Base-by-base conservation (phyloP, 2,888 invertebrate genomes). In the Eupithecia subfuscata region DNA sequence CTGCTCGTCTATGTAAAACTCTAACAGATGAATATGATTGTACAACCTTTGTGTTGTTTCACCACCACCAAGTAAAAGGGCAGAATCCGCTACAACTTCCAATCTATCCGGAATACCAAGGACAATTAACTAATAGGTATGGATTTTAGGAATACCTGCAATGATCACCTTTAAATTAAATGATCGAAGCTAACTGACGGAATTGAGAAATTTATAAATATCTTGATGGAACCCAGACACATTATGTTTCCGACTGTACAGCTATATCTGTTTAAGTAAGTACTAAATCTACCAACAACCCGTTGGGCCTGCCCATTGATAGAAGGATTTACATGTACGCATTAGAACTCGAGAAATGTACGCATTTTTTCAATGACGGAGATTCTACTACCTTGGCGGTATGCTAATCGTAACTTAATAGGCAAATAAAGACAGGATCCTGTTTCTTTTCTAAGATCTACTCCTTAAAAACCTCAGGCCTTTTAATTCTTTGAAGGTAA, bases 401-500 rank as follows among this genome's bases (percentile, higher is more conserved):
- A 75, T 70, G 73, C 70, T 73, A 73, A 75, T 75, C 30, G 71
- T 25, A 63, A 67, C 30, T 30, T 45, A 69, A 71, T 64, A 48
- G 34, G 48, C 30, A 74, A 64, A 60, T 63, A 43, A 40, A 16
- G 37, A 22, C 69, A 34, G 30, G 30, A 34, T 43, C 70, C 63
- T 22, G 22, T 56, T 63, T 71, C n/a, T 64, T 37, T 63, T 71
- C 45, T 45, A 71, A 71, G 40, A 40, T 11, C 43, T 45, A 16
- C 7, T 37, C n/a, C 22, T 43, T 68, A 22, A 68, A 68, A 68
- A 68, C 11, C 40, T 22, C 9, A 43, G 43, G 68, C 11, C 22
- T 68, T 40, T 68, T 68, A 68, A 68, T 68, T 68, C 40, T 83
- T 86, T 82, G 40, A 34, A 9, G 7, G 52, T 25, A 60, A 60